Evolutionary conservation across 2,113 vertebrate species (phyloP).

Genomic region (Uria lomvia): DNA sequence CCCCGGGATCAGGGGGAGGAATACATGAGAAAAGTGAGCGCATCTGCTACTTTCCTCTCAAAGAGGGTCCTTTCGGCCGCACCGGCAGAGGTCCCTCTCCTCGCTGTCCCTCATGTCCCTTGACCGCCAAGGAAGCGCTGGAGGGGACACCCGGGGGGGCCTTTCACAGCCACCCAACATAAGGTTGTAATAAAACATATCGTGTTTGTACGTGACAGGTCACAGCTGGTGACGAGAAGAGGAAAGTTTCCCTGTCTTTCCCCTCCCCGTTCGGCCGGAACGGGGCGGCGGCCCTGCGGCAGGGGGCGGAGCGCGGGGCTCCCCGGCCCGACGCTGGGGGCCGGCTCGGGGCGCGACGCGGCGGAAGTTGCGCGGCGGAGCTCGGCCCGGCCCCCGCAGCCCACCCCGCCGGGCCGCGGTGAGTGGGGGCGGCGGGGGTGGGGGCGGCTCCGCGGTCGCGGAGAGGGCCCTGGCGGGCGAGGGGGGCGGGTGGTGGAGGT

Average conservation of each 20-base stretch:
- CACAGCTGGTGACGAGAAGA: rapidly evolving
- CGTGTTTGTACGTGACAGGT: rapidly evolving
- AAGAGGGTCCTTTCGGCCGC: neutral
- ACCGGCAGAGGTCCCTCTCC: neutral
- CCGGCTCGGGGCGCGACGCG: neutral
- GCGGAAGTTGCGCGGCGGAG: neutral
- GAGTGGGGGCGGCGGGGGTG: neutral
- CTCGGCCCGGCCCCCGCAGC: neutral
- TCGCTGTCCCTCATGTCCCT: neutral
- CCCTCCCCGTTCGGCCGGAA: rapidly evolving
- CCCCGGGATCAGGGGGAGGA: rapidly evolving
- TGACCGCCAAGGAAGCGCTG: neutral
- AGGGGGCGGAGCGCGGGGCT: neutral
- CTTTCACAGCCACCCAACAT: neutral
- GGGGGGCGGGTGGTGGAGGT: neutral
- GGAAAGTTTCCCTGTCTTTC: rapidly evolving
- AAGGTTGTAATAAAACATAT: rapidly evolving
- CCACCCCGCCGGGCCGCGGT: neutral
- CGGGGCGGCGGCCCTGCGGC: no score
- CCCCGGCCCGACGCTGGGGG: neutral
- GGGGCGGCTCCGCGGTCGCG: neutral
- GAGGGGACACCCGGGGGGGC: no score
- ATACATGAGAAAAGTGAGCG: neutral
- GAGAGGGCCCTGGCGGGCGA: neutral
- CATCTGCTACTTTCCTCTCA: neutral